phyloP scores from a whole-genome alignment of 1,140 invertebrate genomes.

The Forficula auricularia region DNA sequence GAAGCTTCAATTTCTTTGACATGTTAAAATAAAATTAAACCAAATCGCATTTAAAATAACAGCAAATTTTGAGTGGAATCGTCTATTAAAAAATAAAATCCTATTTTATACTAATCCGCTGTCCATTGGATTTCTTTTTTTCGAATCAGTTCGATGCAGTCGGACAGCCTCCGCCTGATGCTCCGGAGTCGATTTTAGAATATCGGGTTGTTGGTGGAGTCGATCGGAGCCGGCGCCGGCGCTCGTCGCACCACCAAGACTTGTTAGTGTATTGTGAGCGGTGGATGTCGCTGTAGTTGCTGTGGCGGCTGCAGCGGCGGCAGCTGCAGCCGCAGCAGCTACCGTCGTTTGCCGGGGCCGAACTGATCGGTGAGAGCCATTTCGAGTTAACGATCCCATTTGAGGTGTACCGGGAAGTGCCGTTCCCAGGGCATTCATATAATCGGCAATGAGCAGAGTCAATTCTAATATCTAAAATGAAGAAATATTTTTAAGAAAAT shows the following conservation, averaged over 20 bases:
- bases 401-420: conserved; percentile 56
- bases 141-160: conserved; percentile 27
- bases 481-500: too few relatives aligned
- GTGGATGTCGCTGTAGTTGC: background rate
- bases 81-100: too few relatives aligned
- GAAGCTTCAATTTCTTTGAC: too few relatives aligned
- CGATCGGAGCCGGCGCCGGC: conserved; percentile 31
- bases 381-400: conserved; percentile 61
- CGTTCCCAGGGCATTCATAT: conserved; percentile 76
- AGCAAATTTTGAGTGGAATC: too few relatives aligned
- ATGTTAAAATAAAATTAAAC: too few relatives aligned
- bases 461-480: conserved; percentile 64
- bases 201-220: conserved; percentile 46
- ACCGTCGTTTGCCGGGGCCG: conserved; percentile 13
- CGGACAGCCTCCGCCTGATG: conserved; percentile 32
- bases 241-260: conserved; percentile 18
- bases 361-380: conserved; percentile 45
- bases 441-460: conserved; percentile 83
- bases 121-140: conserved; percentile 35
- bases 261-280: conserved; percentile 4
- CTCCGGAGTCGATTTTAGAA: conserved; percentile 66
- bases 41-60: too few relatives aligned
- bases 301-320: conserved; percentile 2
- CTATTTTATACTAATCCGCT: conserved; percentile 30
- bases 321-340: conserved; percentile 27